Percentiles rank a stretch among this genome's conserved stretches.
Conservation (phyloP, 2,797 vertebrate species). For the Falco berigora region DNA sequence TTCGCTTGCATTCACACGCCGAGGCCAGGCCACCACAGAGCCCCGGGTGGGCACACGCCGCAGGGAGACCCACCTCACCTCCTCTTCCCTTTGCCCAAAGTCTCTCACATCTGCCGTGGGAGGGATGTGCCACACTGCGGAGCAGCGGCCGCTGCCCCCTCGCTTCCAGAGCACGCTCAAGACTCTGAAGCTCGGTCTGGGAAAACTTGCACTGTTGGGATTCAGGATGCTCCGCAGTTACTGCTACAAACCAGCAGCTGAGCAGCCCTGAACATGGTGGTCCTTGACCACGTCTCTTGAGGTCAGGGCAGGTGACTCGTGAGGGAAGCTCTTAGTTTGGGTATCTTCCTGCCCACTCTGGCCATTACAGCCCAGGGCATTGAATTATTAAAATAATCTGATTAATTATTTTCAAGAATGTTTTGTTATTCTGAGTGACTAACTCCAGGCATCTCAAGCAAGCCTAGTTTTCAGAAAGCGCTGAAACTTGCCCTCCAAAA, state of each 20-base stretch:
- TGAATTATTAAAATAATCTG: background rate
- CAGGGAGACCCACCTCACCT: background rate
- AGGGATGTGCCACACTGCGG: background rate
- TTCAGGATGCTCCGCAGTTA: background rate
- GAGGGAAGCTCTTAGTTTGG: background rate
- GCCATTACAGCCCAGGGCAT: background rate
- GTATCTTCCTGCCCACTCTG: background rate
- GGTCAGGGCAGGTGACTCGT: background rate
- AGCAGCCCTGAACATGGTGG: background rate
- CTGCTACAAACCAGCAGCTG: background rate
- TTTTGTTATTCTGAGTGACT: background rate
- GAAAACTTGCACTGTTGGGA: background rate
- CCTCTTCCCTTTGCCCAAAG: rapidly evolving
- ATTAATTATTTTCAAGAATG: background rate
- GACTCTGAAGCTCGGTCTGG: background rate
- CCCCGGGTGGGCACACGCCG: rapidly evolving
- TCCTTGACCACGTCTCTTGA: background rate
- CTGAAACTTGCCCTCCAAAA: background rate
- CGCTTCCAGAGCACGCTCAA: rapidly evolving
- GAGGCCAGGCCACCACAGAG: background rate
- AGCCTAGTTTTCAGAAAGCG: background rate
- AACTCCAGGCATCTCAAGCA: background rate
- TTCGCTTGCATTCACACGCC: background rate
- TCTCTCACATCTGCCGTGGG: background rate
- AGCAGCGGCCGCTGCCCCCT: background rate